Evolutionary conservation across 2,113 vertebrate species (phyloP).

Genomic region (Phrynocephalus versicolor): DNA sequence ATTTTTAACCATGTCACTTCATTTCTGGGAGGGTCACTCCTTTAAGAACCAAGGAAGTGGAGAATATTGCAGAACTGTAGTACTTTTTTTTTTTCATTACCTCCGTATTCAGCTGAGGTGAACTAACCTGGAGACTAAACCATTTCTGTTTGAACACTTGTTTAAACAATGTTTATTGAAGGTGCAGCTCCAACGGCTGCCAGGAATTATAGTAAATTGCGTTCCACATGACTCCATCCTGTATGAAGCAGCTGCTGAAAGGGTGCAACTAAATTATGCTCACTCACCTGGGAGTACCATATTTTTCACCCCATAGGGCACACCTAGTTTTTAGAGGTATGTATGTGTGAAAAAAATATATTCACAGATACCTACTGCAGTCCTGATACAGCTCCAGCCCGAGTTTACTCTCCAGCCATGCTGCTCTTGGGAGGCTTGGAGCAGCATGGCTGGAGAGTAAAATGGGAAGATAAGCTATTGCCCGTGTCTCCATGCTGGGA

Average conservation of each 20-base stretch:
- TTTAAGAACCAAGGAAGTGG: neutral
- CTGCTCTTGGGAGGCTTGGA: too few species aligned
- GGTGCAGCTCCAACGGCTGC: slow-evolving; percentile 34
- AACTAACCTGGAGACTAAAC: slow-evolving; percentile 11
- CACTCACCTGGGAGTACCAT: neutral
- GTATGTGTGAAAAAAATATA: too few species aligned
- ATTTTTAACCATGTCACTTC: neutral
- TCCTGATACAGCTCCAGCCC: too few species aligned
- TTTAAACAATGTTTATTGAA: slow-evolving; percentile 54
- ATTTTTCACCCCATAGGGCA: too few species aligned
- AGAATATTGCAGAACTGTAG: neutral
- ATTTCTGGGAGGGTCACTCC: neutral
- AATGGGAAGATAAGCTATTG: too few species aligned
- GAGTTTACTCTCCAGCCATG: too few species aligned
- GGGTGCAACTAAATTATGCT: neutral
- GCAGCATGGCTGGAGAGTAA: too few species aligned
- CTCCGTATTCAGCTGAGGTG: slow-evolving; percentile 7
- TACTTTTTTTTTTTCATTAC: neutral
- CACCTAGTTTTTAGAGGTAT: too few species aligned
- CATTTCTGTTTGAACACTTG: slow-evolving; percentile 45
- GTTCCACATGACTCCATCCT: neutral
- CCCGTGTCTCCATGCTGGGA: too few species aligned
- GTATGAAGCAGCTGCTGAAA: neutral
- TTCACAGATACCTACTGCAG: too few species aligned
- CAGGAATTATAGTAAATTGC: neutral